Conservation (phyloP, 2,113 vertebrate genomes). For the Grus americana region DNA sequence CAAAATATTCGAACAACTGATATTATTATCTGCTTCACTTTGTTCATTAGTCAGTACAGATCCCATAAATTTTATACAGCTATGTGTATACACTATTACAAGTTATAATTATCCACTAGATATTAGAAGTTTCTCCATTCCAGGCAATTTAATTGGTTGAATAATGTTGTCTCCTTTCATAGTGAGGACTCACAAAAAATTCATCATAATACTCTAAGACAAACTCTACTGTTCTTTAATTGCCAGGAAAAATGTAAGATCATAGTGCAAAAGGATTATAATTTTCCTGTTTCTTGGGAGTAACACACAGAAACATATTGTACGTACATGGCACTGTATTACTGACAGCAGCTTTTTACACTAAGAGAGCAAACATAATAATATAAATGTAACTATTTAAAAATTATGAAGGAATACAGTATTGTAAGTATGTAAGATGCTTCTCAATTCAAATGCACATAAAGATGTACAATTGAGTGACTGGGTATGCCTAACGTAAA, state of each 20-base stretch:
- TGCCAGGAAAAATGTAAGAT: not conserved
- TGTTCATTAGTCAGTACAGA: not conserved
- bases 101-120: not conserved
- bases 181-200: not conserved
- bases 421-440: not conserved
- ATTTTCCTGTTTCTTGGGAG: not conserved
- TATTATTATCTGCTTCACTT: not conserved
- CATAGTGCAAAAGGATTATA: not conserved
- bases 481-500: not conserved
- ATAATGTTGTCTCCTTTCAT: not conserved
- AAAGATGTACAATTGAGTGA: not conserved
- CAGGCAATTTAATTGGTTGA: not conserved
- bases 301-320: not conserved
- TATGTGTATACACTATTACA: not conserved
- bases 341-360: not conserved
- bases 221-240: not conserved
- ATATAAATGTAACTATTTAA: not conserved
- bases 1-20: not conserved
- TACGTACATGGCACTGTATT: rapidly evolving
- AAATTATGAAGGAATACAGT: not conserved
- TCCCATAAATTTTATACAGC: not conserved
- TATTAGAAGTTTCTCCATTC: not conserved
- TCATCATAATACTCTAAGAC: not conserved
- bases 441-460: not conserved
- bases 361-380: not conserved